Evolutionary conservation across 2,797 vertebrate genomes (phyloP), one percentile per base, ranked within the genome.

Genomic region (Rhinella marina): DNA sequence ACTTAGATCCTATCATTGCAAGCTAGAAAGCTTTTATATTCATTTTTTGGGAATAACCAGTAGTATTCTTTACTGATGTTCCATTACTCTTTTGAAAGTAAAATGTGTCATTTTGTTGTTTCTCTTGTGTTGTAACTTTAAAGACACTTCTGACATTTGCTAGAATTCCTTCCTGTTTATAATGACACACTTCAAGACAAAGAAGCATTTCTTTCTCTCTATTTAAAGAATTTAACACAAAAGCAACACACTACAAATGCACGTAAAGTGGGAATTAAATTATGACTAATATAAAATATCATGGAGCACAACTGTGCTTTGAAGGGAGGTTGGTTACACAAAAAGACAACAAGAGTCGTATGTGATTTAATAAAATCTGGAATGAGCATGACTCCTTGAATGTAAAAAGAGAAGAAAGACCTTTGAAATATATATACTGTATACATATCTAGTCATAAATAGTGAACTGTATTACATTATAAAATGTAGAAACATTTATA

Each of bases 1-100:
- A 88, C 90, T 92, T 93, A 91, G 86, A 91, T 92, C 41, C 59
- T 13, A 13, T 91, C 92, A 93, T 84, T 92, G 59, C 68, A 90
- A 93, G 86, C 2, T 19, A 75, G 89, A 93, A 91, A 76, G 6
- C 0, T 91, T 91, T 90, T 85, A 88, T 23, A 59, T 90, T 82
- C 0, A 84, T 91, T 91, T 92, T 91, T 92, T 62, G 88, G 88
- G 88, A 76, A 89, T 89, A 89, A 83, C 88, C 84, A 79, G 88
- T 83, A 66, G 85, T 89, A 89, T 89, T 86, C 88, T 86, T 89
- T 76, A 86, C 56, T 89, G 85, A 89, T 89, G 64, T 86, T 89
- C 84, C 62, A 89, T 86, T 88, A 83, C 6, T 85, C 88, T 61
- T 91, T 76, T 59, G 1, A 80, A 87, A 76, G 75, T 88, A 23